Conservation (phyloP, 2,888 invertebrate genomes). For the Boloria euphrosyne region DNA sequence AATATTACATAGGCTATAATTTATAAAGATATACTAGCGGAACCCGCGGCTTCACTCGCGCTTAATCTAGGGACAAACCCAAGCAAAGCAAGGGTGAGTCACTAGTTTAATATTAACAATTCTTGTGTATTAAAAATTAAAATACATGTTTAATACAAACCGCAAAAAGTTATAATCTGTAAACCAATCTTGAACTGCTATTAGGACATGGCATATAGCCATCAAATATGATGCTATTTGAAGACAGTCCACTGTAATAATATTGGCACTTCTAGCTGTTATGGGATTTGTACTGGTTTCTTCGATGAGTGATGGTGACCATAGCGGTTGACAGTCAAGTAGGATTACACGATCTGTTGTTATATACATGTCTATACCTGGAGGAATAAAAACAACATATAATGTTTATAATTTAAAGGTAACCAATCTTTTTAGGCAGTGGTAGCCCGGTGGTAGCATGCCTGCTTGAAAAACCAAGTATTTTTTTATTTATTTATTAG, state of each 20-base stretch:
- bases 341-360: conserved; percentile 90
- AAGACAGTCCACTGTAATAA: conserved; percentile 86
- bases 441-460: too few species aligned
- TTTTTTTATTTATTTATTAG: too few species aligned
- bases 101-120: too few species aligned
- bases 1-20: too few species aligned
- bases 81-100: too few species aligned
- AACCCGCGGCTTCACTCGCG: too few species aligned
- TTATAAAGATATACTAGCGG: too few species aligned
- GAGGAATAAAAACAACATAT: conserved; percentile 38
- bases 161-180: conserved; percentile 91
- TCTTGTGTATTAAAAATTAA: too few species aligned
- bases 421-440: too few species aligned
- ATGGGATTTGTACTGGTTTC: conserved; percentile 77
- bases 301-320: conserved; percentile 89
- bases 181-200: conserved; percentile 95
- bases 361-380: conserved; percentile 88
- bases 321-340: conserved; percentile 93
- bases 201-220: conserved; percentile 94
- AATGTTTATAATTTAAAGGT: not conserved
- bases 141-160: conserved; percentile 50
- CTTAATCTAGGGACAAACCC: too few species aligned
- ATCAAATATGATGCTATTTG: conserved; percentile 92
- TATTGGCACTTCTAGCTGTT: conserved; percentile 78
- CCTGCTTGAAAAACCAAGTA: too few species aligned